Percentiles rank a stretch among this genome's conserved stretches.
Conservation (phyloP, 2,797 vertebrate species). For the Mus spretus region DNA sequence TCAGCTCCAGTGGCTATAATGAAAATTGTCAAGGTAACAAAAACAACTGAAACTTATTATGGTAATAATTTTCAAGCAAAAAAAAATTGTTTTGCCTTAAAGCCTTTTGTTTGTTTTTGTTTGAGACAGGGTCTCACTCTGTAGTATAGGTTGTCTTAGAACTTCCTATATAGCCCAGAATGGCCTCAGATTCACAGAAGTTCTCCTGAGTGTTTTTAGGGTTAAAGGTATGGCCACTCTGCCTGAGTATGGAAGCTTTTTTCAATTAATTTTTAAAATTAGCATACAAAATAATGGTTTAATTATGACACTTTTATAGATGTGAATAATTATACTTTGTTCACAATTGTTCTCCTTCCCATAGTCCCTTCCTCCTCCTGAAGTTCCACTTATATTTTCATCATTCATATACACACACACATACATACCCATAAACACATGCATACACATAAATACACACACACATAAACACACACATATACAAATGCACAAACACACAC, state of each 20-base stretch:
- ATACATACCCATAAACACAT: not conserved
- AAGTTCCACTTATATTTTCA: not conserved
- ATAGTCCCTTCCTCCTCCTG: not conserved
- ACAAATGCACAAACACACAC: not conserved
- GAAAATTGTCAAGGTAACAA: constrained; percentile 44
- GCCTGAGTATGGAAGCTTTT: not conserved
- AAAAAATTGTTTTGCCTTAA: not conserved
- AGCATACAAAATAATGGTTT: not conserved
- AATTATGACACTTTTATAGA: not conserved
- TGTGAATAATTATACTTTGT: not conserved
- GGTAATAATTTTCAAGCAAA: constrained; percentile 50
- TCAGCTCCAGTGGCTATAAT: not conserved
- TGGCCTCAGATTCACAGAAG: not conserved
- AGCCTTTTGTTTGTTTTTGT: not conserved
- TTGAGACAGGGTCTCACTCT: not conserved
- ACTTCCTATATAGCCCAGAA: too few species aligned
- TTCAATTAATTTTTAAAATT: not conserved
- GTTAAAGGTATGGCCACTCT: not conserved
- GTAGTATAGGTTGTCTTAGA: not conserved
- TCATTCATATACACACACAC: not conserved
- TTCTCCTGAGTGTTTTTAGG: too few species aligned
- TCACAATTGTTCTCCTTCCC: not conserved
- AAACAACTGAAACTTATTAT: not conserved
- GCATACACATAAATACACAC: too few species aligned
- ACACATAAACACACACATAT: too few species aligned